Conservation (phyloP, 1,140 invertebrate species). For the Zaprionus davidi region DNA sequence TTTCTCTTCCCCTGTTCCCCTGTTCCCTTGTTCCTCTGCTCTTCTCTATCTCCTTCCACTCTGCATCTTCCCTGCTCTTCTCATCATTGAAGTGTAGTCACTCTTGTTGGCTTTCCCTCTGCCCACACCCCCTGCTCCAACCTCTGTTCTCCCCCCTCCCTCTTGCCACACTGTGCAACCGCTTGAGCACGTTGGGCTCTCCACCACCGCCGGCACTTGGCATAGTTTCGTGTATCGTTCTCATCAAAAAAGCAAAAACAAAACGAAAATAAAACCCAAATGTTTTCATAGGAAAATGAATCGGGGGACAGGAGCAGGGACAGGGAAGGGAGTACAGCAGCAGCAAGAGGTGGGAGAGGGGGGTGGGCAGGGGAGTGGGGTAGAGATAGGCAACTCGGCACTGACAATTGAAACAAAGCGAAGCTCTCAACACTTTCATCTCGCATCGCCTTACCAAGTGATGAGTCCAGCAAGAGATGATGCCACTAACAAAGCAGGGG, state of each 20-base stretch:
- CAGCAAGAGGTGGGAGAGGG: not conserved
- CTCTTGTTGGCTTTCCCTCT: not conserved
- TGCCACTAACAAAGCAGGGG: slow-evolving; percentile 1
- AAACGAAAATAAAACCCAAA: slow-evolving; percentile 65
- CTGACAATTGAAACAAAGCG: not conserved
- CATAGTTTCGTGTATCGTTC: slow-evolving; percentile 23
- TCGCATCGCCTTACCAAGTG: slow-evolving; percentile 66
- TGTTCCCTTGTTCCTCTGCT: not conserved
- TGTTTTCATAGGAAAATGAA: slow-evolving; percentile 65
- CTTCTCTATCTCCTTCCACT: not conserved
- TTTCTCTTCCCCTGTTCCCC: not conserved
- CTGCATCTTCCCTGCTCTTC: not conserved
- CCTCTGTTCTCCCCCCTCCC: not conserved
- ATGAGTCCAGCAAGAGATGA: slow-evolving; percentile 1
- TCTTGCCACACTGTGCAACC: not conserved
- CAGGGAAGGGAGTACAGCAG: not conserved
- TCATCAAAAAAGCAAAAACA: slow-evolving; percentile 6
- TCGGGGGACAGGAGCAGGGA: slow-evolving; percentile 3
- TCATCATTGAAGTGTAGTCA: too few species aligned
- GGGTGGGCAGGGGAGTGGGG: not conserved
- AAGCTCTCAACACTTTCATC: slow-evolving; percentile 69
- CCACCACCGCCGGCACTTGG: slow-evolving; percentile 22
- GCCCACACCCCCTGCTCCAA: not conserved
- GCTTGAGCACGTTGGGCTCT: slow-evolving; percentile 33
- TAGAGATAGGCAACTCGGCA: not conserved